Evolutionary conservation across 2,113 vertebrate genomes (phyloP).

Genomic region (Ciconia boyciana): DNA sequence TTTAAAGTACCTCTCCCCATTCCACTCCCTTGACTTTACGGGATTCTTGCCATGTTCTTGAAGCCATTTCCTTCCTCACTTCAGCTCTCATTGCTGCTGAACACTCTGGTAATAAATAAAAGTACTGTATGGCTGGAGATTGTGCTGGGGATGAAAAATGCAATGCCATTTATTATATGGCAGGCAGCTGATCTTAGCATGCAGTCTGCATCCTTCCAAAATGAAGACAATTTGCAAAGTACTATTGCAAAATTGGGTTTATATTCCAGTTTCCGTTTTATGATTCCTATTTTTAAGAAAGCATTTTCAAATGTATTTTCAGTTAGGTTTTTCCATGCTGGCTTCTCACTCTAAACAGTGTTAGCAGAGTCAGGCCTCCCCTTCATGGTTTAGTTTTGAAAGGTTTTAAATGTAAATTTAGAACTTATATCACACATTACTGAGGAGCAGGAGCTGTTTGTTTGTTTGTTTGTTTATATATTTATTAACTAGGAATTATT

Average conservation of each 20-base stretch:
- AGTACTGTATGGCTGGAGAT: background rate
- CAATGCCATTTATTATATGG: slow-evolving; percentile 1
- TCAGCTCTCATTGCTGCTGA: slow-evolving; percentile 2
- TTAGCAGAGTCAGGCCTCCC: background rate
- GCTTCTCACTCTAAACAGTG: background rate
- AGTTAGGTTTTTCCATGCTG: background rate
- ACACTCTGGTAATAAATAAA: background rate
- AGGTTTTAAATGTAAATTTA: background rate
- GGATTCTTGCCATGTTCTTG: slow-evolving; percentile 25
- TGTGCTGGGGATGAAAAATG: background rate
- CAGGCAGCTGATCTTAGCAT: background rate
- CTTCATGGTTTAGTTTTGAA: background rate
- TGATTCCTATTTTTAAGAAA: background rate
- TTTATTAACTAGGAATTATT: background rate
- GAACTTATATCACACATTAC: background rate
- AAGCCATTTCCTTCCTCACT: background rate
- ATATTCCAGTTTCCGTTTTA: background rate
- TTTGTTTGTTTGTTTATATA: background rate
- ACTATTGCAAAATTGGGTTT: background rate
- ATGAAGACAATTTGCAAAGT: background rate
- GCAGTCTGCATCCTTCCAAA: background rate
- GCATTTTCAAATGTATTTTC: background rate
- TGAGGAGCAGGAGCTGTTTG: background rate
- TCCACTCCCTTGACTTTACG: background rate
- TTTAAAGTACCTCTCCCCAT: slow-evolving; percentile 17